Percentiles rank a stretch among this genome's conserved stretches.
phyloP scores from a whole-genome alignment of 2,888 invertebrate genomes.

The Proisotoma minuta region DNA sequence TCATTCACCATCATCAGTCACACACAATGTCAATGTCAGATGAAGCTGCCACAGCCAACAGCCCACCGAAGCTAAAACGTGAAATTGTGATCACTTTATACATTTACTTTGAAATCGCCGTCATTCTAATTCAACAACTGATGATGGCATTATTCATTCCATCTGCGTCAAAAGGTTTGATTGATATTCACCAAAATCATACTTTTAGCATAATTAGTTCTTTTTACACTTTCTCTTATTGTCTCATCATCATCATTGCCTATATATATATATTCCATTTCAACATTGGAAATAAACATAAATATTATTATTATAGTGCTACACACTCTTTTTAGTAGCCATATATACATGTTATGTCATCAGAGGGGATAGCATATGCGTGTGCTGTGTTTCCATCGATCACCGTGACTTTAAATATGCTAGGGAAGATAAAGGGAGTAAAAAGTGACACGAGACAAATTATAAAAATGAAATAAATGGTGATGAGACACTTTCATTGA shows the following conservation, averaged over 20 bases:
- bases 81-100: conserved; percentile 1
- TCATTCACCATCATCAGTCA: conserved; percentile 6
- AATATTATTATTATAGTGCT: too few species aligned
- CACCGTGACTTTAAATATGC: too few species aligned
- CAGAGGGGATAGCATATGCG: too few species aligned
- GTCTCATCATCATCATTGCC: too few species aligned
- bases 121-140: background rate
- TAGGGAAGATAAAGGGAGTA: too few species aligned
- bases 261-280: background rate
- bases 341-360: too few species aligned
- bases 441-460: background rate
- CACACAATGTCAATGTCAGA: conserved; percentile 5
- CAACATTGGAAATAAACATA: background rate
- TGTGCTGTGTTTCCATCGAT: too few species aligned
- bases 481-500: conserved; percentile 5
- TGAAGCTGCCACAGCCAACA: background rate
- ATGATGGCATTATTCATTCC: background rate
- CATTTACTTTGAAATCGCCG: background rate
- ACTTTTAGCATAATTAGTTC: conserved; percentile 6
- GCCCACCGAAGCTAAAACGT: conserved; percentile 1
- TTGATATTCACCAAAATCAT: conserved; percentile 1
- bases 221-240: background rate
- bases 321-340: too few species aligned
- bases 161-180: background rate
- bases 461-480: background rate